Percentiles rank a stretch among this genome's conserved stretches.
phyloP scores from a whole-genome alignment of 1,140 invertebrate genomes.

The Anoplophora glabripennis region DNA sequence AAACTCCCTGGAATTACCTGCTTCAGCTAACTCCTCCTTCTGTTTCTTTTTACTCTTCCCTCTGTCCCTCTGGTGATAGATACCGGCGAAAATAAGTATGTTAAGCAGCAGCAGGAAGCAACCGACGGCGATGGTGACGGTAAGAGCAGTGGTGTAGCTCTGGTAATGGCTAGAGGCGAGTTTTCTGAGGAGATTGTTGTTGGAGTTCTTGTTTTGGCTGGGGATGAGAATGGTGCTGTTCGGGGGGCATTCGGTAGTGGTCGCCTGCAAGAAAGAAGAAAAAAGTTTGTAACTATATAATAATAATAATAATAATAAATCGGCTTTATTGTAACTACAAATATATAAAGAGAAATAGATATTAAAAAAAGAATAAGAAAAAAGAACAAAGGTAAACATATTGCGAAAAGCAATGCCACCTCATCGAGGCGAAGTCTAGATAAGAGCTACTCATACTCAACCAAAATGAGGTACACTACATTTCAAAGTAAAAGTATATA shows the following conservation, averaged over 20 bases:
- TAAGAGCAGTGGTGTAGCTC: slow-evolving; percentile 84
- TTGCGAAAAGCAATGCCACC: too few species aligned
- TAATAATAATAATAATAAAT: too few species aligned
- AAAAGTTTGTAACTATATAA: neutral
- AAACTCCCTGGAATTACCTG: slow-evolving; percentile 48
- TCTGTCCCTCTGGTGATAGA: slow-evolving; percentile 86
- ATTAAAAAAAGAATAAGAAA: too few species aligned
- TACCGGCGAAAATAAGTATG: slow-evolving; percentile 89
- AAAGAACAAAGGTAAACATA: too few species aligned
- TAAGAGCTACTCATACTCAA: too few species aligned
- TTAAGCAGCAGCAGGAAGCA: slow-evolving; percentile 86
- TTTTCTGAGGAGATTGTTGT: slow-evolving; percentile 65
- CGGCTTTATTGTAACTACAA: too few species aligned
- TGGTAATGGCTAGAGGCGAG: slow-evolving; percentile 77
- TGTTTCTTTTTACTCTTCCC: slow-evolving; percentile 58
- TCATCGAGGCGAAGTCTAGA: too few species aligned
- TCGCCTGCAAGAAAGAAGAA: slow-evolving; percentile 31
- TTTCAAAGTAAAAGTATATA: too few species aligned
- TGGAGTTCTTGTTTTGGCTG: slow-evolving; percentile 56
- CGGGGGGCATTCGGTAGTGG: slow-evolving; percentile 66
- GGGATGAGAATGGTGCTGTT: slow-evolving; percentile 56
- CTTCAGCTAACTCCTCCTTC: slow-evolving; percentile 70
- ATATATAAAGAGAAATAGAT: too few species aligned
- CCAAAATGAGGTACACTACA: too few species aligned
- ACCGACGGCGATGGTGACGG: slow-evolving; percentile 90